Base-by-base conservation (phyloP, 35 echinoderm and acorn worm genomes). In the Apostichopus parvimensis region DNA sequence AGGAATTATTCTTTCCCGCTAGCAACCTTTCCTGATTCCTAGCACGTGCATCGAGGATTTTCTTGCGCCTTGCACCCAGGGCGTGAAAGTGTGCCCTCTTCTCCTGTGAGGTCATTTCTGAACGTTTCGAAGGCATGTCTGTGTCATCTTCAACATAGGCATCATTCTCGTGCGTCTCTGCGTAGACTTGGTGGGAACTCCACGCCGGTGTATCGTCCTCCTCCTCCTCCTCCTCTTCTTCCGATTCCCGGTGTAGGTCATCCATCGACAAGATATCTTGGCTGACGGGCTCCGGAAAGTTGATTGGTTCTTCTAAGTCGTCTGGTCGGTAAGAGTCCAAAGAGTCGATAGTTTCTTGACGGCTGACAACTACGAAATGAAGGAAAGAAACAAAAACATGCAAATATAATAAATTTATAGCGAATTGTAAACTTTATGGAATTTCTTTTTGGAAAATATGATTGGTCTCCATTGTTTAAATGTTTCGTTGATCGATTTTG, bases 321-420 rank as follows among this genome's bases (percentile, higher is more conserved):
- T 91, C 89, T 12, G 89, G 89, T 8, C 77, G 25, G 8, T 78
- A 91, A 77, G 73, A 57, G 54, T 91, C 89, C 21, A 91, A 28
- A 24, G 89, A 91, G 26, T 91, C 89, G 17, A 91, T 54, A 1
- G 89, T 91, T 68, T 91, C 89, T 91, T 91, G 89, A 17, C 89
- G 89, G 21, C 12, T 73, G 21, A 88, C 62, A 17, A 82, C 79
- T 82, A 45, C 17, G 45, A 2, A 82, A 24, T 17, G 23, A 82
- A 82, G 1, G 8, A 45, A 57, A 82, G 25, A 53, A 24, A 78
- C 8, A 82, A 9, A 53, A 24, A 78, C 8, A 78, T 14, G 23
- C 17, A 78, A 78, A 24, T 9, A 45, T 6, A 23, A 78, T 78
- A 45, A 78, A 78, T 22, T 9, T 12, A 78, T 45, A 78, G 77